phyloP scores from a whole-genome alignment of 2,113 vertebrate genomes.

The Hippocampus abdominalis region DNA sequence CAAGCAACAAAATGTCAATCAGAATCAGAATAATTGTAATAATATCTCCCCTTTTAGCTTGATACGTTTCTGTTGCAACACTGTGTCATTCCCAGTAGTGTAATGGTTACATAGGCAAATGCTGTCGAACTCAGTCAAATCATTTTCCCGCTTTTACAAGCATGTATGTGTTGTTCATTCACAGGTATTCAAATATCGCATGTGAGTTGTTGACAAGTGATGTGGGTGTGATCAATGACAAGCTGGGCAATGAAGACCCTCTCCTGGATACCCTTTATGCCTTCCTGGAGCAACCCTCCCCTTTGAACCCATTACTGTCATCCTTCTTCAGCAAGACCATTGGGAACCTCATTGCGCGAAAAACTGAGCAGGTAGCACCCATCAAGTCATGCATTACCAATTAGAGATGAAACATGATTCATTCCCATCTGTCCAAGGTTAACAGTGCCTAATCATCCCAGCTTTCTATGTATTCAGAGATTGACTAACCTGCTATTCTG shows the following conservation, averaged over 20 bases:
- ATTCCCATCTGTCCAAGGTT: neutral
- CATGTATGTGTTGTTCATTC: constrained; percentile 16
- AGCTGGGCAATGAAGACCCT: constrained; percentile 85
- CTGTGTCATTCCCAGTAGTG: neutral
- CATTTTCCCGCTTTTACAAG: neutral
- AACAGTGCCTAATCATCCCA: neutral
- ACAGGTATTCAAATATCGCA: constrained; percentile 89
- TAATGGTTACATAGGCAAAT: neutral
- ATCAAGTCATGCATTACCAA: neutral
- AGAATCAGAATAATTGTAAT: too few species aligned
- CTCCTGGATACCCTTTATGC: constrained; percentile 85
- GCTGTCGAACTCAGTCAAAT: neutral
- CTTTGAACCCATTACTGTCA: constrained; percentile 91
- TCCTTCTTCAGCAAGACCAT: constrained; percentile 98
- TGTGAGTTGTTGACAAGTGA: constrained; percentile 94
- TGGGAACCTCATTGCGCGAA: constrained; percentile 91
- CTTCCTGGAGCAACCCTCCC: constrained; percentile 87
- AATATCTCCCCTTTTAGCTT: too few species aligned
- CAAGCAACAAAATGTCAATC: too few species aligned
- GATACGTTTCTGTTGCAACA: too few species aligned
- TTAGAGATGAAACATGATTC: neutral
- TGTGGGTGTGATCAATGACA: constrained; percentile 91
- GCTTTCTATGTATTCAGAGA: too few species aligned
- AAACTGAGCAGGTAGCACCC: constrained; percentile 87
- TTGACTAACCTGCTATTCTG: too few species aligned